Evolutionary conservation across 35 echinoderm and acorn worm genomes (phyloP), one percentile per base, ranked within the genome.

Genomic region (Stichopus chloronotus): DNA sequence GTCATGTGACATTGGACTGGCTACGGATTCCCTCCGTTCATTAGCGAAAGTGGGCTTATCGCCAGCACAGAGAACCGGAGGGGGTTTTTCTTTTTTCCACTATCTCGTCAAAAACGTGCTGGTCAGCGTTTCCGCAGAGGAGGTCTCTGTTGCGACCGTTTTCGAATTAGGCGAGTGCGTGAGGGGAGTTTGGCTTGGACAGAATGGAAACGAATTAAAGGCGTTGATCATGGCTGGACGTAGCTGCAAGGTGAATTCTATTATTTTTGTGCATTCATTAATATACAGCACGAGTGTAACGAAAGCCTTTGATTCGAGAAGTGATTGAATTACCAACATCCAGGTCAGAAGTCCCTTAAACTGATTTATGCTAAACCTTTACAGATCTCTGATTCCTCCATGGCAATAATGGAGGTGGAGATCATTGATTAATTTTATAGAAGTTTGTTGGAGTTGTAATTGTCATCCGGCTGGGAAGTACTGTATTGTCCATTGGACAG

Each of bases 31-130:
- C 82, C 82, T 85, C 57, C 82, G 22, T 74, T 85, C 82, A 85
- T 85, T 85, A 85, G 24, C 82, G 30, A 85, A 58, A 85, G 82
- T 85, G 82, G 82, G 82, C 82, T 85, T 85, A 85, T 58, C 55
- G 55, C 7, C 58, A 53, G 55, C 81, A 55, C 21, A 85, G 23
- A 78, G 57, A 58, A 85, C 82, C 82, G 82, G 82, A 85, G 82
- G 82, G 81, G 82, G 23, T 58, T 56, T 85, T 43, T 43, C 30
- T 43, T 43, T 43, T 43, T 43, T 43, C 30, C 14, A 58, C 82
- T 57, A 25, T 83, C 58, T 20, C 17, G 52, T 85, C 21, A 58
- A 85, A 61, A 74, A 7, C 21, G 76, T 85, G 82, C 55, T 85
- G 82, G 82, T 85, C 82, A 85, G 55, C 58, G 14, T 85, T 85